These are phyloP conservation scores for Drosophila affinis DNA, from an alignment of 2,888 invertebrate genomes.

Conservation along the genomic window DNA sequence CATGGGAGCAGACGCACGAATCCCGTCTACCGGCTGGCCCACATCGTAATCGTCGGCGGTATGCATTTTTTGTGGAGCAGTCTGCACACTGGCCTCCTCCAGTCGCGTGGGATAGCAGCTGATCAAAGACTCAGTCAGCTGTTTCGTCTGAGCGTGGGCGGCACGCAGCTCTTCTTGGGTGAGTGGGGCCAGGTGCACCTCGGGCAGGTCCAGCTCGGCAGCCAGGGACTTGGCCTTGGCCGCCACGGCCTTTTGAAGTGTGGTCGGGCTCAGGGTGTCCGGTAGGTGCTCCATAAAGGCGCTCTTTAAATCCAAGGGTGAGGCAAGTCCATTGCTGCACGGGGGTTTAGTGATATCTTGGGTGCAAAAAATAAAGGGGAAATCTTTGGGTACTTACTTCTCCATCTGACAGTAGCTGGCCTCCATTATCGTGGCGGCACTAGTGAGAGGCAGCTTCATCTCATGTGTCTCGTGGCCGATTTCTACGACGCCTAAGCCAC, in stretches of 20 bases:
- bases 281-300: constrained; percentile 82
- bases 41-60: constrained; percentile 48
- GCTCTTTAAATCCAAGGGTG: constrained; percentile 65
- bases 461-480: constrained; percentile 78
- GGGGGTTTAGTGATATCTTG: not conserved
- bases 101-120: constrained; percentile 60
- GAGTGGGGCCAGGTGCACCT: constrained; percentile 73
- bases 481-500: constrained; percentile 80
- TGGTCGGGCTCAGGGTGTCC: constrained; percentile 86
- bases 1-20: constrained; percentile 49
- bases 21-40: constrained; percentile 76
- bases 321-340: constrained; percentile 58
- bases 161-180: constrained; percentile 66
- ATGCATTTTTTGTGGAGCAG: constrained; percentile 65
- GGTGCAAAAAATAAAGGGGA: not conserved
- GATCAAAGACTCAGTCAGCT: constrained; percentile 44
- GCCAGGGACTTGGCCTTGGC: constrained; percentile 88
- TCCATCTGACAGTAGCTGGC: constrained; percentile 83
- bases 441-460: constrained; percentile 55
- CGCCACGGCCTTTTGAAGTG: constrained; percentile 89
- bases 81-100: constrained; percentile 78
- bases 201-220: constrained; percentile 74
- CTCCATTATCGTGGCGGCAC: constrained; percentile 84
- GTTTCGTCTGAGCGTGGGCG: constrained; percentile 49
- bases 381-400: constrained; percentile 56